These are phyloP conservation scores for Julus scanicus DNA, from an alignment of 2,888 invertebrate genomes.

Conservation along the genomic window DNA sequence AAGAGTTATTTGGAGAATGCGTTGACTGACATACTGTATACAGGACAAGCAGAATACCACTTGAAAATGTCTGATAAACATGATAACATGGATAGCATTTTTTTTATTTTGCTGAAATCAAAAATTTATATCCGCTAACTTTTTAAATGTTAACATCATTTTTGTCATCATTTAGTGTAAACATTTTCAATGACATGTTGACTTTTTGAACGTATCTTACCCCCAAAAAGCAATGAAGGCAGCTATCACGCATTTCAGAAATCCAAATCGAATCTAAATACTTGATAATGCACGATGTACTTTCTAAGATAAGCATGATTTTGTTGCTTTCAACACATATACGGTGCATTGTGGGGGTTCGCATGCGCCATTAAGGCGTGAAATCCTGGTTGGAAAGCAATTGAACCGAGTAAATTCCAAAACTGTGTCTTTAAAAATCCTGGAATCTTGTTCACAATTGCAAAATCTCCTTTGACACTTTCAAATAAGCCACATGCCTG, in stretches of 20 bases:
- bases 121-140: too few species aligned
- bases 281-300: not conserved
- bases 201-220: not conserved
- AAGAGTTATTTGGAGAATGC: too few species aligned
- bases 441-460: not conserved
- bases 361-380: not conserved
- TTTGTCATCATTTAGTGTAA: too few species aligned
- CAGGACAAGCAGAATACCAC: too few species aligned
- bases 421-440: slow-evolving; percentile 2
- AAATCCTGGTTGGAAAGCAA: not conserved
- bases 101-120: too few species aligned
- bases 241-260: not conserved
- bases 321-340: not conserved
- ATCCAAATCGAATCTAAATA: not conserved
- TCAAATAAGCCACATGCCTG: not conserved
- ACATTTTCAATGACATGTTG: not conserved
- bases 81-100: too few species aligned
- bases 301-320: not conserved
- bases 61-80: too few species aligned
- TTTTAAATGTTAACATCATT: too few species aligned
- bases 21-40: too few species aligned
- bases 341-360: not conserved
- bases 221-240: not conserved
- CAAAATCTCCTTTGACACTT: not conserved
- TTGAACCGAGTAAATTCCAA: slow-evolving; percentile 25